phyloP scores from a whole-genome alignment of 1,140 invertebrate genomes.

The Vanessa atalanta region DNA sequence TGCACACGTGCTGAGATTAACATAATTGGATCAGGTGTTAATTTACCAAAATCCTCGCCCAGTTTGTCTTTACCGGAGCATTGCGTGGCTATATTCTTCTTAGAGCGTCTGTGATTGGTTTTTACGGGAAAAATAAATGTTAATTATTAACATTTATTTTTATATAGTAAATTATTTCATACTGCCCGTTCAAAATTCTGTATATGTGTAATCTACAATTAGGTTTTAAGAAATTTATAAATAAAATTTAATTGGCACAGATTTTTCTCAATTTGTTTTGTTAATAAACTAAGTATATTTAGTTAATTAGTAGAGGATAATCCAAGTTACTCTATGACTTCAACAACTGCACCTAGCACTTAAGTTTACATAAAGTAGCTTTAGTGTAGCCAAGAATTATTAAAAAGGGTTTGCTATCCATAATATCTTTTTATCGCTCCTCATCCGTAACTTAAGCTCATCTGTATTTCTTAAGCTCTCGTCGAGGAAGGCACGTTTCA shows the following conservation, averaged over 20 bases:
- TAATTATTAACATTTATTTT: no score
- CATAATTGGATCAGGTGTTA: slow-evolving; percentile 44
- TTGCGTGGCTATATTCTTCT: slow-evolving; percentile 26
- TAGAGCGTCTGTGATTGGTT: background rate
- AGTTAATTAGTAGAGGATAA: no score
- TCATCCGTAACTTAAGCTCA: slow-evolving; percentile 38
- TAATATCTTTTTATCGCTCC: slow-evolving; percentile 28
- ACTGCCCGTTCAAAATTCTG: no score
- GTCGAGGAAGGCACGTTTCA: slow-evolving; percentile 54
- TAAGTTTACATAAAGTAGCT: background rate
- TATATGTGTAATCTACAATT: no score
- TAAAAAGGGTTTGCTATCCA: slow-evolving; percentile 2
- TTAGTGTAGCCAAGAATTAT: background rate
- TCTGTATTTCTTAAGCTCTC: slow-evolving; percentile 38
- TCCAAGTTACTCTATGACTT: no score
- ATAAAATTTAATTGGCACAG: no score
- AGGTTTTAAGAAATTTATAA: no score
- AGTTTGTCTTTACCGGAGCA: slow-evolving; percentile 31
- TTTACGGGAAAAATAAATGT: background rate
- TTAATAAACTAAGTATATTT: no score
- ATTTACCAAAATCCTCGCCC: slow-evolving; percentile 36
- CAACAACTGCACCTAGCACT: no score
- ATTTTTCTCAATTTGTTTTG: no score
- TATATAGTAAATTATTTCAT: no score
- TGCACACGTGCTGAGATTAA: slow-evolving; percentile 40